Evolutionary conservation across 2,113 vertebrate species (phyloP).

Genomic region (Datnioides undecimradiatus): DNA sequence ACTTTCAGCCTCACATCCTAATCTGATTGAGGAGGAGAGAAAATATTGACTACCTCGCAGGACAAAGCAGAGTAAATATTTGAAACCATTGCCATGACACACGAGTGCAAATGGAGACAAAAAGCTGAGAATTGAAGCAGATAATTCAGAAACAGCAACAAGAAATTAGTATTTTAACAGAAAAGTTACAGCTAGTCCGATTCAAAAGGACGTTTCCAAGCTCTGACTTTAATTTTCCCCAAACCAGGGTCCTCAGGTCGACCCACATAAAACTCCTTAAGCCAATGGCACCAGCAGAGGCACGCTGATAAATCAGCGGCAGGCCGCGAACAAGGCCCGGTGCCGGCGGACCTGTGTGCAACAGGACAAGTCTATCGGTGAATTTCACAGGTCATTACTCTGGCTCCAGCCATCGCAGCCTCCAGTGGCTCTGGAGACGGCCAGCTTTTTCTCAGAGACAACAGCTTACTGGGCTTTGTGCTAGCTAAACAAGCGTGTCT

Average conservation of each 20-base stretch:
- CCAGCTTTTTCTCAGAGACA: slow-evolving; percentile 77
- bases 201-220: neutral
- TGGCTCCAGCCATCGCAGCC: slow-evolving; percentile 79
- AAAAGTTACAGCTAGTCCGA: fast-evolving
- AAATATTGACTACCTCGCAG: slow-evolving; percentile 55
- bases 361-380: slow-evolving; percentile 73
- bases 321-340: slow-evolving; percentile 60
- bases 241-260: neutral
- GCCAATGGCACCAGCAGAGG: slow-evolving; percentile 41
- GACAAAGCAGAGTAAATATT: slow-evolving; percentile 64
- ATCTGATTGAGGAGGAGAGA: slow-evolving; percentile 62
- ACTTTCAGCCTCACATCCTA: slow-evolving; percentile 58
- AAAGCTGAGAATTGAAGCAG: slow-evolving; percentile 2
- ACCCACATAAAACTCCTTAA: slow-evolving; percentile 45
- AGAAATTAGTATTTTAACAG: neutral
- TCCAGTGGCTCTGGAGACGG: slow-evolving; percentile 77
- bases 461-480: slow-evolving; percentile 79
- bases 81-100: slow-evolving; percentile 38
- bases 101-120: slow-evolving; percentile 7
- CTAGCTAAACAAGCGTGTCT: slow-evolving; percentile 80
- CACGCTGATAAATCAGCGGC: slow-evolving; percentile 63
- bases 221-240: neutral
- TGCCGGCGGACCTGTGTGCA: slow-evolving; percentile 74
- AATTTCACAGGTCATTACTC: slow-evolving; percentile 84
- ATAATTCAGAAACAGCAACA: neutral